Evolutionary conservation across 35 echinoderm and acorn worm species (phyloP).

Genomic region (Lytechinus variegatus): DNA sequence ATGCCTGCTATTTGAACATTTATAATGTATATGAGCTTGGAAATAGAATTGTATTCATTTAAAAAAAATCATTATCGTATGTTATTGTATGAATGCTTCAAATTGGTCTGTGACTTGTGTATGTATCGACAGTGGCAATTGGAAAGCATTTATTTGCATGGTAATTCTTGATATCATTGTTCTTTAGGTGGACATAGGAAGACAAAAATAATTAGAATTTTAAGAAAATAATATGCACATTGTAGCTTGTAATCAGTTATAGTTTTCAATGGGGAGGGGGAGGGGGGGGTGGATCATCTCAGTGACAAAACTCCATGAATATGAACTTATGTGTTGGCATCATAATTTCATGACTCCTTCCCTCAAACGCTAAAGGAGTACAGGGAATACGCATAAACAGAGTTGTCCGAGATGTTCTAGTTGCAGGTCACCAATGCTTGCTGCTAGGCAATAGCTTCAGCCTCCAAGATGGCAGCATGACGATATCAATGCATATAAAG

Average conservation of each 20-base stretch:
- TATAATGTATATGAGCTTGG: slow-evolving; percentile 4
- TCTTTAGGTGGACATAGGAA: neutral
- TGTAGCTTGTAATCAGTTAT: neutral
- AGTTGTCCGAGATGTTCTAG: no score
- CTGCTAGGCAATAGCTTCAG: no score
- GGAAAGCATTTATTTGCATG: neutral
- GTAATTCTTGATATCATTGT: neutral
- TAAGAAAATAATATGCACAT: neutral
- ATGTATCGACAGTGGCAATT: neutral
- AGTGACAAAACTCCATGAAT: no score
- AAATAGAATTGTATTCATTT: slow-evolving; percentile 18
- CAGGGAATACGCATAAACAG: no score
- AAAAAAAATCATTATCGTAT: neutral
- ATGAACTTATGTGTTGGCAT: no score
- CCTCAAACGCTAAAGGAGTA: no score
- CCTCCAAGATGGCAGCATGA: no score
- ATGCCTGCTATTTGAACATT: neutral
- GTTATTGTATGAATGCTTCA: neutral
- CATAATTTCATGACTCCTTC: no score
- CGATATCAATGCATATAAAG: no score
- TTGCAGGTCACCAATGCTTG: no score
- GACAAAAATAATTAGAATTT: neutral
- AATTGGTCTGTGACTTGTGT: neutral
- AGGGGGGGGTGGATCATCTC: no score
- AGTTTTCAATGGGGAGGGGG: neutral